A percentile compares a stretch with the other conserved stretches of the same genome.
These are phyloP conservation scores for Pecten maximus DNA, from an alignment of 2,888 invertebrate genomes.

Conservation along the genomic window DNA sequence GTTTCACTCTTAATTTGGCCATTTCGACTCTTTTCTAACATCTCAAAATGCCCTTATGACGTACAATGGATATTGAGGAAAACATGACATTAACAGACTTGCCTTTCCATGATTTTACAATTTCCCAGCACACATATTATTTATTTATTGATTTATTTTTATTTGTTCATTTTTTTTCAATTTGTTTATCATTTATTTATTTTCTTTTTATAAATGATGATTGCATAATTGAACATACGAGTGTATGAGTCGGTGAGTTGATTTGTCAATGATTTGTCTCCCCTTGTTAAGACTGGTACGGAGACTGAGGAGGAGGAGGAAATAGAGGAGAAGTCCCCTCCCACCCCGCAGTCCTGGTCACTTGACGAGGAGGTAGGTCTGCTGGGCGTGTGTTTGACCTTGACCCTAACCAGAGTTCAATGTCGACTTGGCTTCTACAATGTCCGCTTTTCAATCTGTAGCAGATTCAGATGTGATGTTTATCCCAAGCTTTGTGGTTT, in stretches of 20 bases:
- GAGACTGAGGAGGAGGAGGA: constrained; percentile 36
- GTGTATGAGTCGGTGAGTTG: not conserved
- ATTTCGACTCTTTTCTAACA: not conserved
- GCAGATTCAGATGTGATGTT: not conserved
- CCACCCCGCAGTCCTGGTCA: constrained; percentile 18
- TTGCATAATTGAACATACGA: not conserved
- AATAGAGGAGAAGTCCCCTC: constrained; percentile 38
- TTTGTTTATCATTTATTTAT: no score
- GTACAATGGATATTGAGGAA: not conserved
- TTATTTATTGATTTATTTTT: no score
- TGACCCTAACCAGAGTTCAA: constrained; percentile 7
- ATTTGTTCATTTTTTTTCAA: no score
- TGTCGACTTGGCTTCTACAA: constrained; percentile 17
- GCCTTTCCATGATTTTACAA: not conserved
- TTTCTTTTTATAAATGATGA: no score
- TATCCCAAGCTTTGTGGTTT: not conserved
- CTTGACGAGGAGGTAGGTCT: constrained; percentile 21
- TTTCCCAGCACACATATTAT: not conserved
- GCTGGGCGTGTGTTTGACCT: not conserved
- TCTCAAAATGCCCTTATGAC: not conserved
- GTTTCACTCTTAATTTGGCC: not conserved
- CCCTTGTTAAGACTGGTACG: constrained; percentile 14
- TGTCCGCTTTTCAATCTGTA: not conserved
- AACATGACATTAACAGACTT: not conserved
- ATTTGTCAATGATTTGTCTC: constrained; percentile 1